Percentiles rank a stretch among this genome's conserved stretches.
Evolutionary conservation across 2,888 invertebrate genomes (phyloP).

Genomic region (Parnassius apollo): DNA sequence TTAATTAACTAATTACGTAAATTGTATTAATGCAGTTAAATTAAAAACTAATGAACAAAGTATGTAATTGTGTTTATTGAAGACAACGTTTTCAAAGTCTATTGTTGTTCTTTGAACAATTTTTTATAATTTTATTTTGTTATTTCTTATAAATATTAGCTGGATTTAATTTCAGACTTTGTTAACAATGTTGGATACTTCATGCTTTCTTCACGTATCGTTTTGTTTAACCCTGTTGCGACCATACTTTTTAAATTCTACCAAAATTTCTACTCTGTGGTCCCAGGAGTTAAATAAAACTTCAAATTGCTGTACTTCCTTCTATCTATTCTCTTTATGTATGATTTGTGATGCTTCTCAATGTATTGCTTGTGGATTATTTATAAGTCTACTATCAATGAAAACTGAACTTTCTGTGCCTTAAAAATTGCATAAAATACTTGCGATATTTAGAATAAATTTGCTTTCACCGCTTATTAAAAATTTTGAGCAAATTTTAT

Average conservation of each 20-base stretch:
- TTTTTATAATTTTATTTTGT: too few species aligned
- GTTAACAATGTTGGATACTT: slow-evolving; percentile 49
- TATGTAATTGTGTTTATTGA: slow-evolving; percentile 55
- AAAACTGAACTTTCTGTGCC: slow-evolving; percentile 14
- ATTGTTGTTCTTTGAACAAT: slow-evolving; percentile 41
- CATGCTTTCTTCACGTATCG: slow-evolving; percentile 69
- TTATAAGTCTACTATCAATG: slow-evolving; percentile 16
- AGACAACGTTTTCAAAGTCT: slow-evolving; percentile 57
- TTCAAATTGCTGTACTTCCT: slow-evolving; percentile 71
- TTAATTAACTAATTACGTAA: slow-evolving; percentile 18
- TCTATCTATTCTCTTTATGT: slow-evolving; percentile 53
- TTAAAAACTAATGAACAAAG: slow-evolving; percentile 58
- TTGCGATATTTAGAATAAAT: slow-evolving; percentile 37
- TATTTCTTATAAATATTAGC: background rate
- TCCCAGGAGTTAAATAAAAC: slow-evolving; percentile 77
- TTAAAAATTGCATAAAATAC: slow-evolving; percentile 16
- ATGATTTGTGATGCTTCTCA: slow-evolving; percentile 51
- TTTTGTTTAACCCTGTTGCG: slow-evolving; percentile 76
- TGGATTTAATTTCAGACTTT: slow-evolving; percentile 51
- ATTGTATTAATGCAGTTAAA: slow-evolving; percentile 1
- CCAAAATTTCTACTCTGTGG: slow-evolving; percentile 44
- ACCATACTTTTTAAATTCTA: slow-evolving; percentile 41
- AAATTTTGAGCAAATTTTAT: slow-evolving; percentile 51
- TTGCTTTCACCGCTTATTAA: slow-evolving; percentile 54
- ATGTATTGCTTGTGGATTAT: slow-evolving; percentile 53